Percentiles rank a stretch among this genome's conserved stretches.
Conservation (phyloP, 2,797 vertebrate genomes). For the Galaxias olidus region DNA sequence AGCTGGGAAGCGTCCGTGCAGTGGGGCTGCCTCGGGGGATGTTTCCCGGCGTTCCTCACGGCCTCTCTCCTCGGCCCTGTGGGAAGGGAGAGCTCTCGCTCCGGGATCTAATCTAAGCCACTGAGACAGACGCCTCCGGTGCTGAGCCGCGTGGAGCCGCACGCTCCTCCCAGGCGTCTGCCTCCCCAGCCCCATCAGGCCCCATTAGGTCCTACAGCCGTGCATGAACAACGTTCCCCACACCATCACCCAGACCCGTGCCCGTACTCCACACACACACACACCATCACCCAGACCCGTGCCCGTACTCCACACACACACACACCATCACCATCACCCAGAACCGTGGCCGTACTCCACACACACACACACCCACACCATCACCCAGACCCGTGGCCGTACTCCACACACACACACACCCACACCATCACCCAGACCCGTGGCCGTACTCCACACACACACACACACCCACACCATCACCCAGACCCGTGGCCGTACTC, state of each 20-base stretch:
- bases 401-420: too few relatives aligned
- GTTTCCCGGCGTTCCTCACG: slow-evolving; percentile 32
- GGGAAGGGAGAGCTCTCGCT: slow-evolving; percentile 27
- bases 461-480: slow-evolving; percentile 24
- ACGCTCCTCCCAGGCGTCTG: slow-evolving; percentile 22
- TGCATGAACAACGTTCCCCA: slow-evolving; percentile 38
- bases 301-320: slow-evolving; percentile 28
- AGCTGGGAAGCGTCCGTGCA: slow-evolving; percentile 30
- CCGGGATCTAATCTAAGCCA: slow-evolving; percentile 34
- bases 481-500: slow-evolving; percentile 25
- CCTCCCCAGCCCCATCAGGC: slow-evolving; percentile 2
- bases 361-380: too few relatives aligned
- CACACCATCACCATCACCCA: too few relatives aligned
- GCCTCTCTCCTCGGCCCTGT: slow-evolving; percentile 18
- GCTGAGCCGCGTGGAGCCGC: slow-evolving; percentile 15
- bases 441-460: slow-evolving; percentile 24
- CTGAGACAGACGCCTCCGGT: slow-evolving; percentile 32
- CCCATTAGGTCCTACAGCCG: slow-evolving; percentile 28
- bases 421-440: too few relatives aligned
- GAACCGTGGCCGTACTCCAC: slow-evolving; percentile 31
- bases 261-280: slow-evolving; percentile 28
- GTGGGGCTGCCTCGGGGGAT: slow-evolving; percentile 38
- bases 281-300: slow-evolving; percentile 27
- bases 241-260: slow-evolving; percentile 16
- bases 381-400: slow-evolving; percentile 23